phyloP scores from a whole-genome alignment of 2,888 invertebrate genomes.

The Sinohyriopsis cumingii region DNA sequence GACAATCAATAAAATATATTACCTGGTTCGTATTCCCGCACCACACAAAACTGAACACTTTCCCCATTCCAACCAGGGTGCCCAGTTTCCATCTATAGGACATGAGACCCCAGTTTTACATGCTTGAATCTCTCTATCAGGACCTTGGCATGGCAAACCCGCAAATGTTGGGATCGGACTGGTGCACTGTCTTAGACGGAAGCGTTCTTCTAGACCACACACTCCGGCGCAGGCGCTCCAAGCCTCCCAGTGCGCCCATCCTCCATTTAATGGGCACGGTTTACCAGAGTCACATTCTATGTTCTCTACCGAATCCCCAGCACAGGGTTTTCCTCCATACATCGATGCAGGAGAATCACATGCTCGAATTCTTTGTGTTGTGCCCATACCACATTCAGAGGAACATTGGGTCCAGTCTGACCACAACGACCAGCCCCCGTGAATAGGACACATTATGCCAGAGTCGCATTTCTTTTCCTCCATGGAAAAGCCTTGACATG shows the following conservation, averaged over 20 bases:
- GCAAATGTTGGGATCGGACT: slow-evolving; percentile 31
- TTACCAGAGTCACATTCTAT: slow-evolving; percentile 19
- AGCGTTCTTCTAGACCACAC: slow-evolving; percentile 22
- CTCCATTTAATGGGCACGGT: slow-evolving; percentile 26
- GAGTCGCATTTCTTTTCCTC: slow-evolving; percentile 18
- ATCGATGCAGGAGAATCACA: slow-evolving; percentile 25
- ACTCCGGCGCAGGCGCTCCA: slow-evolving; percentile 25
- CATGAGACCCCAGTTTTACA: slow-evolving; percentile 25
- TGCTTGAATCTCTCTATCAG: slow-evolving; percentile 3
- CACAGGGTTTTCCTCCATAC: slow-evolving; percentile 25
- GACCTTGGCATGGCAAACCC: slow-evolving; percentile 20
- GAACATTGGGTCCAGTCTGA: slow-evolving; percentile 17
- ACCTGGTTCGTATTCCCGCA: slow-evolving; percentile 6
- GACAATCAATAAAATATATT: no score
- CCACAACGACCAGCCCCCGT: slow-evolving; percentile 34
- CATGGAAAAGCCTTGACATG: slow-evolving; percentile 24
- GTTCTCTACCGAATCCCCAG: slow-evolving; percentile 17
- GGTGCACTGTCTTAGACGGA: slow-evolving; percentile 18
- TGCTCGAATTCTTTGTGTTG: slow-evolving; percentile 6
- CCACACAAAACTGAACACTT: slow-evolving; percentile 27
- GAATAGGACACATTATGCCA: slow-evolving; percentile 21
- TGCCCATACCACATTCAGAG: slow-evolving; percentile 27
- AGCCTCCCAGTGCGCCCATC: slow-evolving; percentile 22
- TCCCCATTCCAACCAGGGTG: slow-evolving; percentile 18
- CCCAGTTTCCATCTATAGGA: slow-evolving; percentile 27